Conservation (phyloP, 2,888 invertebrate species). For the Drosophila testacea region DNA sequence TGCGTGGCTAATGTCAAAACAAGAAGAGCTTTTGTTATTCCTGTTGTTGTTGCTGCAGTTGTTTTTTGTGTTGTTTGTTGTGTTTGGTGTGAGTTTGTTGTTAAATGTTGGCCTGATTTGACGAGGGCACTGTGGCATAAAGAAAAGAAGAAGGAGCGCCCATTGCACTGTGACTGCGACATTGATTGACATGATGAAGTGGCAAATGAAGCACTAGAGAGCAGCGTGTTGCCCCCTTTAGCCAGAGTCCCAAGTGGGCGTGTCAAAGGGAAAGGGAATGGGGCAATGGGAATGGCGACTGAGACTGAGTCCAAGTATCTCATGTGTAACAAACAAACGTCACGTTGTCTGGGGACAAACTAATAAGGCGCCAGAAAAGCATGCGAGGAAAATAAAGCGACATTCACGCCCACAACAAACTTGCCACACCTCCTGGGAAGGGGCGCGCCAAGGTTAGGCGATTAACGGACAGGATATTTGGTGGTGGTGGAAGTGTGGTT, state of each 20-base stretch:
- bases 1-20: constrained; percentile 66
- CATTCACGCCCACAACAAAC: constrained; percentile 19
- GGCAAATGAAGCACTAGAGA: constrained; percentile 55
- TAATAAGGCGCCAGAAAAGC: constrained; percentile 68
- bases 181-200: constrained; percentile 63
- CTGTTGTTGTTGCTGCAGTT: constrained; percentile 11
- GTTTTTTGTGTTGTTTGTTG: constrained; percentile 13
- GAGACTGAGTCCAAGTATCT: constrained; percentile 14
- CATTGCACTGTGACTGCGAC: constrained; percentile 37
- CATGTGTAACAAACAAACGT: constrained; percentile 46
- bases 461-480: constrained; percentile 14
- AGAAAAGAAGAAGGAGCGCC: constrained; percentile 7
- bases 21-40: constrained; percentile 28
- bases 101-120: constrained; percentile 71
- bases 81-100: constrained; percentile 60
- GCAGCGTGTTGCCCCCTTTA: not conserved
- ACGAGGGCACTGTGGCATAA: constrained; percentile 32
- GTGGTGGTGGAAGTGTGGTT: constrained; percentile 8
- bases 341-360: constrained; percentile 47
- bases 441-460: constrained; percentile 70
- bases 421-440: constrained; percentile 29
- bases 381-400: not conserved
- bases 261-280: not conserved
- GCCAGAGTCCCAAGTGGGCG: constrained; percentile 20
- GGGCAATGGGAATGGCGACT: not conserved